phyloP scores from a whole-genome alignment of 1,140 invertebrate genomes.

The Goniozus legneri region DNA sequence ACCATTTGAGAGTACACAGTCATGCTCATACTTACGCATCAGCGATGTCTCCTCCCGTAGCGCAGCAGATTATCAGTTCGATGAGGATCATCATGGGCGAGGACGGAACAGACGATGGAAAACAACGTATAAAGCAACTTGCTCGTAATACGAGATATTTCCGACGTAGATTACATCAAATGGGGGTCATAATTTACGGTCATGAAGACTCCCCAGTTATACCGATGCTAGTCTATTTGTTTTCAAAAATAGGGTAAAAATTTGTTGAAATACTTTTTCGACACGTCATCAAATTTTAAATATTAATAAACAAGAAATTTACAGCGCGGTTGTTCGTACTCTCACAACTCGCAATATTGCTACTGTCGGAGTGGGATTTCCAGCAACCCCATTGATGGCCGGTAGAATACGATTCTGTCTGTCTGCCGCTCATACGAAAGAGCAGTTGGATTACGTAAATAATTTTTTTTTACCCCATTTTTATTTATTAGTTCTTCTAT shows the following conservation, averaged over 20 bases:
- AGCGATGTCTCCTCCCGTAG: slow-evolving; percentile 86
- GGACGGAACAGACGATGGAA: slow-evolving; percentile 75
- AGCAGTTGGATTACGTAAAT: slow-evolving; percentile 86
- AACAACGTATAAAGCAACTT: slow-evolving; percentile 70
- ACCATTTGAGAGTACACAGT: slow-evolving; percentile 75
- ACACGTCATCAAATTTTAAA: background rate
- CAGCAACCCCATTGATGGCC: slow-evolving; percentile 94
- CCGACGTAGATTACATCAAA: slow-evolving; percentile 77
- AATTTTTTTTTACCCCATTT: slow-evolving; percentile 3
- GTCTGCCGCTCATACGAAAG: slow-evolving; percentile 92
- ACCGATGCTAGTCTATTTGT: slow-evolving; percentile 90
- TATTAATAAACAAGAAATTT: slow-evolving; percentile 21
- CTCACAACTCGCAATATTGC: slow-evolving; percentile 82
- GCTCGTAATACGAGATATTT: slow-evolving; percentile 87
- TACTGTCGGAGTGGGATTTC: slow-evolving; percentile 95
- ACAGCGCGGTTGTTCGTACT: slow-evolving; percentile 78
- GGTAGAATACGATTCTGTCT: slow-evolving; percentile 93
- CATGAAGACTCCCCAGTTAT: slow-evolving; percentile 96
- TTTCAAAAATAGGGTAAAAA: slow-evolving; percentile 85
- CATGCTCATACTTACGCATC: slow-evolving; percentile 85
- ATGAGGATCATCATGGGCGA: slow-evolving; percentile 87
- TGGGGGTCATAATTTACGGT: slow-evolving; percentile 95
- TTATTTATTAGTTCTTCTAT: background rate
- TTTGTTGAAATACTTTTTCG: slow-evolving; percentile 7
- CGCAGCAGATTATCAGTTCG: slow-evolving; percentile 85